Conservation (phyloP, 2,113 vertebrate genomes). For the Rhea pennata region DNA sequence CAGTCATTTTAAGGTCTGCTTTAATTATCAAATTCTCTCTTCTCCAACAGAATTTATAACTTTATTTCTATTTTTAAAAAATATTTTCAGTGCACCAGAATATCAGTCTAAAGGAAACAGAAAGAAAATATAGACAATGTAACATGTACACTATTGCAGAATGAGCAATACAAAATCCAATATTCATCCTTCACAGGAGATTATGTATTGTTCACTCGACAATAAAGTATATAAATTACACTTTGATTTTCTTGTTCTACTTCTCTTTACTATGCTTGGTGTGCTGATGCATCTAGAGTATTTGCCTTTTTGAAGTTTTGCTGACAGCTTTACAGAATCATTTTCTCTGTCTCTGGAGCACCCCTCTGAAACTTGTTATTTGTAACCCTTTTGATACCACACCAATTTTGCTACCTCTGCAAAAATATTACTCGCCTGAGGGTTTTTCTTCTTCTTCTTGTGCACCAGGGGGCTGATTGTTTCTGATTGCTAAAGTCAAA, state of each 20-base stretch:
- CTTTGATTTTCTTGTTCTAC: conserved; percentile 53
- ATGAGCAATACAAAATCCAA: background rate
- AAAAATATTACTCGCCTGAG: conserved; percentile 30
- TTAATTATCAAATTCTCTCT: background rate
- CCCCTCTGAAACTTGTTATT: conserved; percentile 31
- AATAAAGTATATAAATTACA: conserved; percentile 55
- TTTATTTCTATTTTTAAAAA: background rate
- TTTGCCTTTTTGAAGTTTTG: conserved; percentile 41
- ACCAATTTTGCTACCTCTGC: conserved; percentile 40
- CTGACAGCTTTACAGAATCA: conserved; percentile 22
- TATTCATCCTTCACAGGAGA: background rate
- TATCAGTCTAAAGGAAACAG: background rate
- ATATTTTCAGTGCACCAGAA: background rate
- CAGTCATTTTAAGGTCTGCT: background rate
- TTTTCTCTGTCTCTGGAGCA: conserved; percentile 49
- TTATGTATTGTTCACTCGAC: background rate
- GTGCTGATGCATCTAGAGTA: conserved; percentile 28
- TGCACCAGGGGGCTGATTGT: conserved; percentile 49
- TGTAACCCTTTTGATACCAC: conserved; percentile 3
- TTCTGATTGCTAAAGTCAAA: conserved; percentile 42
- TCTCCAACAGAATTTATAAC: background rate
- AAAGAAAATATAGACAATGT: background rate
- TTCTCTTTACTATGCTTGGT: conserved; percentile 9
- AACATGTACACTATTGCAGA: background rate
- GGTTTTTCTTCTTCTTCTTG: conserved; percentile 44